Evolutionary conservation across 2,888 invertebrate genomes (phyloP).

Genomic region (Acleris sparsana): DNA sequence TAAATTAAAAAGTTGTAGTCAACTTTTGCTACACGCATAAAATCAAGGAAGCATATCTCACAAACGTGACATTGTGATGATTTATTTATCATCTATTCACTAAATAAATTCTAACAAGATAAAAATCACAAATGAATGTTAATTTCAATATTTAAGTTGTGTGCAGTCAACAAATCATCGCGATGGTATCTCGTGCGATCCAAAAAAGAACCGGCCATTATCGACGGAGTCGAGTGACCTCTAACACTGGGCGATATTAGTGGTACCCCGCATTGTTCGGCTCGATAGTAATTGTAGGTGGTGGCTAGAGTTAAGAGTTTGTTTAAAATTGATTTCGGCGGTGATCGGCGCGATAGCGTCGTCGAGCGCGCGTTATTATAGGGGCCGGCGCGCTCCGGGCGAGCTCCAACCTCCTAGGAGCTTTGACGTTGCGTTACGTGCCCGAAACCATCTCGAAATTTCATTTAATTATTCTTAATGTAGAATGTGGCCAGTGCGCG

Average conservation of each 20-base stretch:
- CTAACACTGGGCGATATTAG: conserved; percentile 72
- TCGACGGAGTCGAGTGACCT: conserved; percentile 68
- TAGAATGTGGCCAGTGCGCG: neutral
- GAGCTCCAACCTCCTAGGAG: conserved; percentile 17
- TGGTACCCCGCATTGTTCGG: conserved; percentile 67
- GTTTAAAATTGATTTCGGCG: conserved; percentile 82
- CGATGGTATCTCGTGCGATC: conserved; percentile 76
- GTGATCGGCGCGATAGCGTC: conserved; percentile 72
- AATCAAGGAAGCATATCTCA: conserved; percentile 22
- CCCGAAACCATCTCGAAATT: neutral
- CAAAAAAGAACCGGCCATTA: conserved; percentile 74
- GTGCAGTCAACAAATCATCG: conserved; percentile 80
- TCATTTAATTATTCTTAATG: neutral
- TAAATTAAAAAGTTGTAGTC: conserved; percentile 12
- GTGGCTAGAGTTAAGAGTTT: conserved; percentile 78
- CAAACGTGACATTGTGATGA: conserved; percentile 35
- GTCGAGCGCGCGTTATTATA: conserved; percentile 67
- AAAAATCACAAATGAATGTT: conserved; percentile 77
- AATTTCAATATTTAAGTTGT: conserved; percentile 80
- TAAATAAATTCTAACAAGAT: conserved; percentile 56
- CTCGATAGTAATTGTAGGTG: conserved; percentile 79
- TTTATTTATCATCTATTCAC: conserved; percentile 42
- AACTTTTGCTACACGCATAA: conserved; percentile 8
- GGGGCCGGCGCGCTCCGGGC: conserved; percentile 52
- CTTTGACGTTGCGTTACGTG: neutral